Evolutionary conservation across 37 sponge, comb jelly and placozoan genomes (phyloP), one percentile per base, ranked within the genome.

Genomic region (Lycopodina hypogea): DNA sequence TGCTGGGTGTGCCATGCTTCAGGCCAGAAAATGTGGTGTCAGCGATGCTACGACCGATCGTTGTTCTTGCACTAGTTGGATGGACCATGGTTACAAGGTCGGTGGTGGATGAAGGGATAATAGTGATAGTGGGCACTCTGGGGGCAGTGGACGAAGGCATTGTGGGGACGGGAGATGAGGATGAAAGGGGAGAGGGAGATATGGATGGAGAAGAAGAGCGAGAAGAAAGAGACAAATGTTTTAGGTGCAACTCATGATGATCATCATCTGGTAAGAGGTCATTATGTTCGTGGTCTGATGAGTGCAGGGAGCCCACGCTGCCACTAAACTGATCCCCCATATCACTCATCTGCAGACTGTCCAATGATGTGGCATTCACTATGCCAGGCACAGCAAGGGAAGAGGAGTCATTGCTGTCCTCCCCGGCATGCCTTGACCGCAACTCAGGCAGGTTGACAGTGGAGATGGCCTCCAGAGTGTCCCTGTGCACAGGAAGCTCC

Each of bases 301-400:
- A 76, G 1, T 76, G 84, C 35, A 83, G 59, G 24, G 84, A 83
- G 28, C 70, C 59, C 19, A 58, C 69, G 35, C 75, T 67, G 6
- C 77, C 84, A 67, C 59, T 68, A 42, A 76, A 76, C 76, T 68
- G 69, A 0, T 1, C 67, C 15, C 75, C 75, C 0, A 0, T 9
- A 0, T 73, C 83, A 50, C 41, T 35, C 26, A 73, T 22, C 69
- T 68, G 75, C 17, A 68, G 24, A 42, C 84, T 83, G 22, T 75
- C 68, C 23, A 75, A 22, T 28, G 56, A 55, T 23, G 29, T 58
- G 0, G 68, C 26, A 28, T 68, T 59, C 19, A 71, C 32, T 1
- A 6, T 51, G 8, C 41, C 40, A 39, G 61, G 56, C 50, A 24
- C 4, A 4, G 3, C 68, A 67, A 35, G n/a, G 28, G 30, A n/a